These are phyloP conservation scores for Acanthaster planci DNA, from an alignment of 35 echinoderm and acorn worm genomes.

Conservation along the genomic window DNA sequence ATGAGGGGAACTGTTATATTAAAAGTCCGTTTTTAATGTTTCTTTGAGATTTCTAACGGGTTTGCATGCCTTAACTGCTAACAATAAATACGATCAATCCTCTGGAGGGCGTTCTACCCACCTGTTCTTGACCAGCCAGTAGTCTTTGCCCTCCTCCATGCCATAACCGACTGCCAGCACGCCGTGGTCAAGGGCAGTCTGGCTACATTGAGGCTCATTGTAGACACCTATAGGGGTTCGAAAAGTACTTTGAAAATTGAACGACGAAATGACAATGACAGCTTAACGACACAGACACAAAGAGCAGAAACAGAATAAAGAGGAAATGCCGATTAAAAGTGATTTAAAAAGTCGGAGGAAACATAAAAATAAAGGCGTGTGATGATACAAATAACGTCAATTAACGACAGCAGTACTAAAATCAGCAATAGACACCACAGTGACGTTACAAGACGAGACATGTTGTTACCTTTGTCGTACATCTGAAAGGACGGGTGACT, in stretches of 20 bases:
- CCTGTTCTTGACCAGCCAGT: slow-evolving; percentile 99
- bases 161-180: slow-evolving; percentile 92
- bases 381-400: neutral
- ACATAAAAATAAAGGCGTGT: neutral
- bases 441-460: neutral
- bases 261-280: too few species aligned
- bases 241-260: too few species aligned
- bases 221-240: slow-evolving; percentile 67
- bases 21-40: neutral
- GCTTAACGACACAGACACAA: neutral
- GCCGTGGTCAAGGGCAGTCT: slow-evolving; percentile 78
- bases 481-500: slow-evolving; percentile 72
- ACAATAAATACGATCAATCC: neutral
- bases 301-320: too few species aligned
- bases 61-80: neutral
- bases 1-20: neutral
- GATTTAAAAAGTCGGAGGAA: neutral
- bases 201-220: slow-evolving; percentile 71
- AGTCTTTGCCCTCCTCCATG: slow-evolving; percentile 58
- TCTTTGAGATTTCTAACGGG: neutral
- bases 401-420: neutral
- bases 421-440: neutral
- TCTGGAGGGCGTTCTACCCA: slow-evolving; percentile 8
- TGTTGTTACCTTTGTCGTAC: slow-evolving; percentile 49
- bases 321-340: neutral